Evolutionary conservation across 53 echinoderm and acorn worm genomes (phyloP).

Genomic region (Henricia sp.): DNA sequence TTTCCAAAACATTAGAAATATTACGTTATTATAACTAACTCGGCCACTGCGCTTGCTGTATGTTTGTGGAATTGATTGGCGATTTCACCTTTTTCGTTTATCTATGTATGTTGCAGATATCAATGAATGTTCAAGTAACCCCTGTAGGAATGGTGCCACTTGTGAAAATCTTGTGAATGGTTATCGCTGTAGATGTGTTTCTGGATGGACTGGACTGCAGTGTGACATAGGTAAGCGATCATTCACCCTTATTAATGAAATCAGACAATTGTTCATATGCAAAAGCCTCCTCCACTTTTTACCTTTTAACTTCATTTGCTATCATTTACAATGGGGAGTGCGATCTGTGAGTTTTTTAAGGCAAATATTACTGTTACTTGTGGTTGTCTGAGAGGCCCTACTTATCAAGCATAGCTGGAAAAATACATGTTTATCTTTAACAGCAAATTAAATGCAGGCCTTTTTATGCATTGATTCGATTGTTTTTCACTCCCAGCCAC

Average conservation of each 20-base stretch:
- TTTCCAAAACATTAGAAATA: no score
- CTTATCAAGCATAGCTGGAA: not conserved
- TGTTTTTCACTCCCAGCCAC: not conserved
- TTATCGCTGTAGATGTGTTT: slow-evolving; percentile 29
- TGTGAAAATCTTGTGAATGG: slow-evolving; percentile 29
- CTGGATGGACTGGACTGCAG: slow-evolving; percentile 18
- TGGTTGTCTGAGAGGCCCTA: not conserved
- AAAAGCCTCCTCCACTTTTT: not conserved
- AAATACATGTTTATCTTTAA: not conserved
- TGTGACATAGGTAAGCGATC: slow-evolving; percentile 38
- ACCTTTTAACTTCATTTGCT: not conserved
- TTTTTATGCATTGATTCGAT: not conserved
- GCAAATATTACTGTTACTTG: not conserved
- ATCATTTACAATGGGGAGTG: not conserved
- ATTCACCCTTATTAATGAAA: no score
- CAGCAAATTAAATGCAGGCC: not conserved
- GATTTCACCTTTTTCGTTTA: not conserved
- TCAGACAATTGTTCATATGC: no score
- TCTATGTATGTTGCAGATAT: slow-evolving; percentile 20
- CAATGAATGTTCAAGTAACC: slow-evolving; percentile 45
- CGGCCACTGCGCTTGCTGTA: no score
- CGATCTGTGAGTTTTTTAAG: not conserved
- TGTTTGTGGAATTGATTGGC: no score
- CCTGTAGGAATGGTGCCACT: slow-evolving; percentile 35
- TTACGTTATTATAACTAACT: no score